A percentile compares a stretch with the other conserved stretches of the same genome.
Evolutionary conservation across 2,113 vertebrate species (phyloP).

Genomic region (Montifringilla adamsi): DNA sequence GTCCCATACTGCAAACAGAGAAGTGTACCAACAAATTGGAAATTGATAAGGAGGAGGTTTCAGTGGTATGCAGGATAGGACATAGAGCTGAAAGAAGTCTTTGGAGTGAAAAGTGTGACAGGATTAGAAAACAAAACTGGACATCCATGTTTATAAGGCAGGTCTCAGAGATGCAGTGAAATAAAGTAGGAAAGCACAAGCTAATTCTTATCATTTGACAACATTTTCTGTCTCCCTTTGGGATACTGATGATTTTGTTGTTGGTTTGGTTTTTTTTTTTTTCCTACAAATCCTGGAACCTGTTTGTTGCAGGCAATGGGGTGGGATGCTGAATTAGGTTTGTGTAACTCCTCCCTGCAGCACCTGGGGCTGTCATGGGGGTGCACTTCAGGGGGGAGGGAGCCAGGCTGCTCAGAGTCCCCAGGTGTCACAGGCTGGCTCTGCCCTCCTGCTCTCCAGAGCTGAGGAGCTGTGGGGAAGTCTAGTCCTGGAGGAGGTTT

Average conservation of each 20-base stretch:
- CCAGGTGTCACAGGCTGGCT: background rate
- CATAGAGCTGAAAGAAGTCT: background rate
- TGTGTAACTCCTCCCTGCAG: background rate
- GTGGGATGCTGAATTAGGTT: background rate
- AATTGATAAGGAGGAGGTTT: background rate
- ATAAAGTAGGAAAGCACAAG: background rate
- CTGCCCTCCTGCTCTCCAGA: background rate
- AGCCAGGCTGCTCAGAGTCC: background rate
- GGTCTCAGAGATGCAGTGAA: background rate
- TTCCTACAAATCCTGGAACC: background rate
- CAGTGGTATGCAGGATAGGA: background rate
- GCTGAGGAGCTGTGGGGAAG: background rate
- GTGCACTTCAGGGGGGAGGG: background rate
- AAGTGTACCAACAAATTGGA: background rate
- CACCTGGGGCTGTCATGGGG: fast-evolving
- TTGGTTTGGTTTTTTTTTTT: background rate
- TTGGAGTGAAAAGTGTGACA: background rate
- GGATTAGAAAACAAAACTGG: background rate
- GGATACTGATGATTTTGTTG: background rate
- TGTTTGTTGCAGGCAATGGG: fast-evolving
- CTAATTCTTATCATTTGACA: background rate
- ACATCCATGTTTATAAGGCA: background rate
- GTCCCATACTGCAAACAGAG: background rate
- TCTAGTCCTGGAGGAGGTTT: background rate
- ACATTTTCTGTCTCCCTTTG: background rate